Evolutionary conservation across 1,140 invertebrate species (phyloP).

Genomic region (Cyclargus thomasi): DNA sequence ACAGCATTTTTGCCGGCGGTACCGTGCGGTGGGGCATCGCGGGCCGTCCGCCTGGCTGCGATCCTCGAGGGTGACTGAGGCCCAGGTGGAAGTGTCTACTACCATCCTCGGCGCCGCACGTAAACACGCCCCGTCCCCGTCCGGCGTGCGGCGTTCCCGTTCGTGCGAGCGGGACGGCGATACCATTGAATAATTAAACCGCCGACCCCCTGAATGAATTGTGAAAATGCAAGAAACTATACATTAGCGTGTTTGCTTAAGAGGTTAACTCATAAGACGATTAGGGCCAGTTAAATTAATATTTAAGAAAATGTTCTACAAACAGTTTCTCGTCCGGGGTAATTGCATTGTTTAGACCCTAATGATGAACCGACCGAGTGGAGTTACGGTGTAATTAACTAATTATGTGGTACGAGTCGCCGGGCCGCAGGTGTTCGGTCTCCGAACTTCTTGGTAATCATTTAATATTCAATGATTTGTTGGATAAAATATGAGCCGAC

Average conservation of each 20-base stretch:
- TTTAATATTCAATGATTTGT: constrained; percentile 2
- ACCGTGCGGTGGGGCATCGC: constrained; percentile 54
- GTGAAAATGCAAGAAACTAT: constrained; percentile 50
- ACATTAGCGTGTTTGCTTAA: constrained; percentile 47
- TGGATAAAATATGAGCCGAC: neutral
- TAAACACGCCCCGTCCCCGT: constrained; percentile 32
- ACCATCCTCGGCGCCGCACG: constrained; percentile 24
- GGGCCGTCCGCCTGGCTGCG: constrained; percentile 48
- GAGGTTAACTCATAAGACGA: constrained; percentile 34
- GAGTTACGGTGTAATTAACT: constrained; percentile 4
- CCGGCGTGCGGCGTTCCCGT: constrained; percentile 27
- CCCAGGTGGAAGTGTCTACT: constrained; percentile 19
- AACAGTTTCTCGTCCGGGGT: constrained; percentile 24
- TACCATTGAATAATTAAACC: constrained; percentile 63
- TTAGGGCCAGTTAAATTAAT: constrained; percentile 52
- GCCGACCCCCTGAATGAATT: constrained; percentile 52
- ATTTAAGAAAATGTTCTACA: constrained; percentile 37
- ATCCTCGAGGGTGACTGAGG: constrained; percentile 50
- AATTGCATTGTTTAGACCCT: constrained; percentile 52
- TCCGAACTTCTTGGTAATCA: constrained; percentile 4
- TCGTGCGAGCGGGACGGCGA: constrained; percentile 24
- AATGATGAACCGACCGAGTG: neutral
- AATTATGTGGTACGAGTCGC: constrained; percentile 17
- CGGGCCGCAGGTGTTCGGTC: neutral
- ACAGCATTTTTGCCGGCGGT: constrained; percentile 64